These are phyloP conservation scores for Pterocles gutturalis DNA, from an alignment of 2,113 vertebrate species.

Conservation along the genomic window DNA sequence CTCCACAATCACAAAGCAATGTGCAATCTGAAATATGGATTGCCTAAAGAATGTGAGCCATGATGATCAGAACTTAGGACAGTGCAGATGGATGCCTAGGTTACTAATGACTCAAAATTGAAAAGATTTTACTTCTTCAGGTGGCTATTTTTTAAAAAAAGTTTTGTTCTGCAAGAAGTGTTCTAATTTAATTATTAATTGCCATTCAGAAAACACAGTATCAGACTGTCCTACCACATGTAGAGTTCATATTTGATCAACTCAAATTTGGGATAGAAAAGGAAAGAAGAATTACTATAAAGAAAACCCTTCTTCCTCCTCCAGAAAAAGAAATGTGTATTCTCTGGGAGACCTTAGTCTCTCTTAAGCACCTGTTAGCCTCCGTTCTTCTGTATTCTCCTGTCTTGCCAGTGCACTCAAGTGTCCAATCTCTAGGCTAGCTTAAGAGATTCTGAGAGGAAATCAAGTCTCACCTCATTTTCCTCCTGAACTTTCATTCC, in stretches of 20 bases:
- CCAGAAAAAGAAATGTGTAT: background rate
- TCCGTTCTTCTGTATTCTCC: background rate
- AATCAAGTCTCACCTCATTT: background rate
- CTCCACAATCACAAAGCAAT: background rate
- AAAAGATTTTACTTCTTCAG: background rate
- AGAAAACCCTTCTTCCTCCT: background rate
- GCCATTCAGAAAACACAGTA: background rate
- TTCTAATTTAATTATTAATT: background rate
- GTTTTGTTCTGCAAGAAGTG: background rate
- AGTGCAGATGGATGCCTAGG: background rate
- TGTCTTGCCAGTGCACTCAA: background rate
- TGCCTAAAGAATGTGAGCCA: background rate
- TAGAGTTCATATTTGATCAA: background rate
- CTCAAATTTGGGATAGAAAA: background rate
- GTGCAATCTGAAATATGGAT: background rate
- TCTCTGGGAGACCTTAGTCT: background rate
- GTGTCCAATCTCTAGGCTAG: background rate
- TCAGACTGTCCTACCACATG: background rate
- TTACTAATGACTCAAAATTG: background rate
- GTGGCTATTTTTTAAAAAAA: background rate
- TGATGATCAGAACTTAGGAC: background rate
- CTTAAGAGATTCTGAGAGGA: background rate
- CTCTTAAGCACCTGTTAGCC: background rate
- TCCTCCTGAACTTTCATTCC: background rate
- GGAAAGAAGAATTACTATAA: background rate